Percentiles rank a stretch among this genome's conserved stretches.
These are phyloP conservation scores for Hoplodrina blanda DNA, from an alignment of 2,888 invertebrate genomes.

Conservation along the genomic window DNA sequence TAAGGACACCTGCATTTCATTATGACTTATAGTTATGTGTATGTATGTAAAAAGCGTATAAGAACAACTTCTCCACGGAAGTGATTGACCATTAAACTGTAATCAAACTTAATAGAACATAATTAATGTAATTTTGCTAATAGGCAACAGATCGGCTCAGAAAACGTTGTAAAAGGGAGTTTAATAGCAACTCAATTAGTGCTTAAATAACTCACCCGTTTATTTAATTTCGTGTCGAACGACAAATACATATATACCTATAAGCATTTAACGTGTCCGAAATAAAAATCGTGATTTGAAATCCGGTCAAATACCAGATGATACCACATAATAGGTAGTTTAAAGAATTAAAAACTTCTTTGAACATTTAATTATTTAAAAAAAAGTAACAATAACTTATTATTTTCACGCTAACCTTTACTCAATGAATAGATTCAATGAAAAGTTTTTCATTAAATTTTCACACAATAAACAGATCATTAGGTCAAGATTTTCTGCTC, in stretches of 20 bases:
- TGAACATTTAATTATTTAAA: no score
- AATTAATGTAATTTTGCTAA: slow-evolving; percentile 7
- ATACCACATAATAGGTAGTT: no score
- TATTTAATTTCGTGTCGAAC: slow-evolving; percentile 10
- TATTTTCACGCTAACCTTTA: neutral
- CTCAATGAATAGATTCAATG: neutral
- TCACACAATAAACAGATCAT: slow-evolving; percentile 15
- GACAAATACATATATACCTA: no score
- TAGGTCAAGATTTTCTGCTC: slow-evolving; percentile 41
- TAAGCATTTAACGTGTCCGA: neutral
- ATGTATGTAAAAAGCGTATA: neutral
- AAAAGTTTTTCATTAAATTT: slow-evolving; percentile 16
- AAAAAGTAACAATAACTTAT: neutral
- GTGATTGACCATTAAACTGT: slow-evolving; percentile 23
- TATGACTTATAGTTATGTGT: neutral
- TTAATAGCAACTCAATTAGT: no score
- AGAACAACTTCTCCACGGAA: slow-evolving; percentile 1
- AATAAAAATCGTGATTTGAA: neutral
- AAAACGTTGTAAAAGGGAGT: no score
- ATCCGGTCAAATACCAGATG: neutral
- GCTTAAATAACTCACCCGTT: neutral
- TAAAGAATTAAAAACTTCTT: no score
- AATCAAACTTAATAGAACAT: neutral
- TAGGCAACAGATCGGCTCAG: neutral
- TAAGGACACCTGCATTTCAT: neutral